Base-by-base conservation (phyloP, 2,888 invertebrate species). In the Stenichneumon culpator region DNA sequence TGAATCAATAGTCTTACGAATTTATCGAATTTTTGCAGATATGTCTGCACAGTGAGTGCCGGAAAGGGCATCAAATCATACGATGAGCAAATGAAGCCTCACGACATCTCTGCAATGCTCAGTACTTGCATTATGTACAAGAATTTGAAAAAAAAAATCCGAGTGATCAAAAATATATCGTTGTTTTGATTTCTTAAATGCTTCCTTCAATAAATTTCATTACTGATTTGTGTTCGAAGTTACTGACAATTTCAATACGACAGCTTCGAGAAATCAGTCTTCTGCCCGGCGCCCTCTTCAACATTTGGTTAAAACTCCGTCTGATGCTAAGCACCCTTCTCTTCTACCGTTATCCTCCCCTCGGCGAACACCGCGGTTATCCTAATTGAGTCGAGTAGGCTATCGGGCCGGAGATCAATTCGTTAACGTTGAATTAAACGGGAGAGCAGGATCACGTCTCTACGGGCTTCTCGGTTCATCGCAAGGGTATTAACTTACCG, bases 401-500 rank as follows among this genome's bases (percentile, higher is more conserved):
- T 65, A 36, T 75, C 63, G 5, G 47, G 19, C 6, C 50, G 50
- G 50, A 32, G 50, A 75, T 75, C 74, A 65, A 47, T 65, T 19
- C 28, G 50, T 19, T 19, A 32, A 75, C 63, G 50, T 36, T 19
- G 65, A 65, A 65, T 65, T 63, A n/a, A 44, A 44, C 28, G 16
- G 16, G n/a, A 16, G n/a, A 16, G 2, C 5, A 3, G 22, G 28
- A 75, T 63, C 50, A 19, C 47, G 44, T 44, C 16, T 44, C 63
- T 22, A 9, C 32, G 28, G 47, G 28, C 44, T 63, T 65, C 32
- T 47, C 74, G 74, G 63, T 47, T 65, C 63, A 47, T 44, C 74
- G 63, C 74, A 75, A 65, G 65, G 65, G 32, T 32, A 63, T 65
- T 75, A 75, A 75, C 28, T 63, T 65, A 65, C 50, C 19, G 50